These are phyloP conservation scores for Drosophila vallismaia DNA, from an alignment of 2,888 invertebrate genomes.

Conservation along the genomic window DNA sequence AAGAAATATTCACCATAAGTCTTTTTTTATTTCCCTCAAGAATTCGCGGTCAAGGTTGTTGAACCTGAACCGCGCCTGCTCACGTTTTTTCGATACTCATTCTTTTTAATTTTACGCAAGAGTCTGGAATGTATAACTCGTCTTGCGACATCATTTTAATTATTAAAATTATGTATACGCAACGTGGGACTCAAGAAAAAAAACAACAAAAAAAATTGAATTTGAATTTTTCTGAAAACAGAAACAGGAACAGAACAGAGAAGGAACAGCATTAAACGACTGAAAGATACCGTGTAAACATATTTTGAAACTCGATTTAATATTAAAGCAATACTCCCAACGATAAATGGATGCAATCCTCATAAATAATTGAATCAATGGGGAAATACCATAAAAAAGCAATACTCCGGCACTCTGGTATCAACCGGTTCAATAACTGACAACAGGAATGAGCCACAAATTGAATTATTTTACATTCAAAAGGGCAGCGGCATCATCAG, in stretches of 20 bases:
- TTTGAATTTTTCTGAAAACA: constrained; percentile 29
- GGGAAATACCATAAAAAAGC: constrained; percentile 10
- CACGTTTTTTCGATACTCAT: constrained; percentile 24
- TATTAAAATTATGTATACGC: constrained; percentile 64
- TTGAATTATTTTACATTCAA: constrained; percentile 71
- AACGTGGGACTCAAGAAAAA: constrained; percentile 31
- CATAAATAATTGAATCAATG: constrained; percentile 32
- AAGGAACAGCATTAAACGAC: not conserved
- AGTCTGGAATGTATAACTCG: constrained; percentile 13
- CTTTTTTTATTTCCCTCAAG: constrained; percentile 17
- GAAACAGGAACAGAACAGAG: not conserved
- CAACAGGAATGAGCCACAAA: constrained; percentile 55
- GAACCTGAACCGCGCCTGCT: constrained; percentile 57
- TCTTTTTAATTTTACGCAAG: constrained; percentile 40
- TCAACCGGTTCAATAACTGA: constrained; percentile 72
- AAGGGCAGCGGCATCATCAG: constrained; percentile 54
- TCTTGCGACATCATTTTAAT: constrained; percentile 43
- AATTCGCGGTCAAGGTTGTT: constrained; percentile 76
- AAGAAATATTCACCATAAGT: too few relatives aligned
- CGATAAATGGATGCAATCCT: constrained; percentile 13
- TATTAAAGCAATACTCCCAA: not conserved
- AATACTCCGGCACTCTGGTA: constrained; percentile 30
- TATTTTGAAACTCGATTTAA: not conserved
- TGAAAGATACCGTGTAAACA: not conserved
- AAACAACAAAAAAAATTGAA: constrained; percentile 17